Conservation (phyloP, 2,113 vertebrate species). For the Pygathrix nemaeus region DNA sequence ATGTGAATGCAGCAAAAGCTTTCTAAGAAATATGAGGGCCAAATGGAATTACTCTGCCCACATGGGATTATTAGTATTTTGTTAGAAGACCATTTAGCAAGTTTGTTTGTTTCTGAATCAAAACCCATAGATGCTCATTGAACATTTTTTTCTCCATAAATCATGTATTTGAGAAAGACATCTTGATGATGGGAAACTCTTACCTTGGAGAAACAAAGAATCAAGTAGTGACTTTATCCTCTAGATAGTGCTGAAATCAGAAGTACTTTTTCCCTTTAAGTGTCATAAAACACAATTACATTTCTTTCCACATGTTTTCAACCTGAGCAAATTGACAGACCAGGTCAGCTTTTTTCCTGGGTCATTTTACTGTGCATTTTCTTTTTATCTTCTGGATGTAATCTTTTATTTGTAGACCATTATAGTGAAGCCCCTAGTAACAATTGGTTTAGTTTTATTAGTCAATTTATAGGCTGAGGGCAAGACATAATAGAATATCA, state of each 20-base stretch:
- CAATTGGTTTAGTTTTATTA: constrained; percentile 8
- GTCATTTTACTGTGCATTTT: constrained; percentile 5
- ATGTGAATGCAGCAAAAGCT: constrained; percentile 2
- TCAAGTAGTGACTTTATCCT: constrained; percentile 42
- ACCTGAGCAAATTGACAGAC: background rate
- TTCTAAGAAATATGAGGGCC: constrained; percentile 31
- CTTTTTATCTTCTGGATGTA: background rate
- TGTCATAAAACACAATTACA: constrained; percentile 1
- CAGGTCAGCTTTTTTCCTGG: constrained; percentile 33
- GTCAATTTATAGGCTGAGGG: background rate
- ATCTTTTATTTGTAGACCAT: constrained; percentile 20
- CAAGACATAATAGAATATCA: background rate
- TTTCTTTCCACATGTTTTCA: constrained; percentile 23
- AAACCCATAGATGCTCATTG: background rate
- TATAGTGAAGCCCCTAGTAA: background rate
- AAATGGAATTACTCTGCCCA: background rate
- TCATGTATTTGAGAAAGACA: constrained; percentile 68
- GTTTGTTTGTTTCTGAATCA: background rate
- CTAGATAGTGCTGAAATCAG: background rate
- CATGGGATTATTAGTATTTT: background rate
- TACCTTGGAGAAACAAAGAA: constrained; percentile 51
- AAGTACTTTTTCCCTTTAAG: background rate
- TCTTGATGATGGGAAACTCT: background rate
- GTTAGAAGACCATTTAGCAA: background rate
- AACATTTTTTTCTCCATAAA: constrained; percentile 25